Base-by-base conservation (phyloP, 1,140 invertebrate species). In the Goniozus legneri region DNA sequence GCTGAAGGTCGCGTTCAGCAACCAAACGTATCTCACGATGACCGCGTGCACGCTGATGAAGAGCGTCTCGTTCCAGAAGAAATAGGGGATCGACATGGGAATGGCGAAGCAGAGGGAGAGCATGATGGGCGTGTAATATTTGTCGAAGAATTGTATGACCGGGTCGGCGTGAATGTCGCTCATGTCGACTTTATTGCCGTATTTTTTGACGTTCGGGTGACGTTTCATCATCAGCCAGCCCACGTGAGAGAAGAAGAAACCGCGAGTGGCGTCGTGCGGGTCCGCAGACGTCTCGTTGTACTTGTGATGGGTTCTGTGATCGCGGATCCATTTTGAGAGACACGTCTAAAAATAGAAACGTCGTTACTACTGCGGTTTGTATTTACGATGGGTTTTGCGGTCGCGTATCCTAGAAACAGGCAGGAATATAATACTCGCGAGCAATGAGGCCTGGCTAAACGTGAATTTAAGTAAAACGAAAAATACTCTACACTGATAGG, bases 1-100 rank as follows among this genome's bases (percentile, higher is more conserved):
- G 4, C 86, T 77, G 88, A 92, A 96, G 10, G 93, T 95, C 47
- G 82, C 83, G 75, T 97, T 89, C 34, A 97, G 79, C 10, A 79
- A 80, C 49, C 83, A 63, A 7, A 84, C 76, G 69, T 95, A 95
- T n/a, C 92, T 82, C 87, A 65, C 15, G 76, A 82, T 56, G 82
- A 79, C 4, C 81, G 77, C 54, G 83, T 75, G 45, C 84, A 84
- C 10, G 81, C 75, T 63, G 64, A 78, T 70, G 12, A 60, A 60
- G 70, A 83, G 82, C 2, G 69, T 72, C 67, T 97, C 94, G 14
- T 77, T 77, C 89, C 90, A 96, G 10, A 75, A 75, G 49, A 82
- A 84, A 2, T 84, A 79, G 0, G 92, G 89, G 12, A 94, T 70
- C 1, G 86, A 1, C 0, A 84, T 84, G 2, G 94, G 94, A 12